phyloP scores from a whole-genome alignment of 2,888 invertebrate species.

The Ormyrus rosae region DNA sequence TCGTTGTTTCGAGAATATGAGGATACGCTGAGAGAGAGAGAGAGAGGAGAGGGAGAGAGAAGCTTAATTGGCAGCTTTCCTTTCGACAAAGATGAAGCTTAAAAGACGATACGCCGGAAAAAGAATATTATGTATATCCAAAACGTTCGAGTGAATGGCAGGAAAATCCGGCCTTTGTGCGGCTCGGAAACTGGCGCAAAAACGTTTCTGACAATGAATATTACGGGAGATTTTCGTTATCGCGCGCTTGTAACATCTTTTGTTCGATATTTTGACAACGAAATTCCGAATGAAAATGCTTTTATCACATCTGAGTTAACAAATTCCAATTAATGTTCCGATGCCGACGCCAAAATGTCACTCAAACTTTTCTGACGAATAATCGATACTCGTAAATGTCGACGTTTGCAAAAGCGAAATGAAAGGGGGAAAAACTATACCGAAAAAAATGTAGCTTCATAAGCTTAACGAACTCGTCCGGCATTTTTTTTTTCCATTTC shows the following conservation, averaged over 20 bases:
- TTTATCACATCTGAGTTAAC: neutral
- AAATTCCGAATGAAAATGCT: constrained; percentile 6
- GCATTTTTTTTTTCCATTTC: no score
- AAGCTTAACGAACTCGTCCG: no score
- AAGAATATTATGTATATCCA: no score
- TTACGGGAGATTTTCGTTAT: neutral
- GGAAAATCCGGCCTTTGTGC: neutral
- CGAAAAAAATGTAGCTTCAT: no score
- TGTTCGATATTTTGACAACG: neutral
- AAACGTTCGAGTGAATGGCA: no score
- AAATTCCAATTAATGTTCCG: neutral
- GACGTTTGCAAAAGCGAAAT: no score
- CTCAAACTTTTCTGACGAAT: no score
- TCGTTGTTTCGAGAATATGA: constrained; percentile 67
- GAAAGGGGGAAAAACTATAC: no score
- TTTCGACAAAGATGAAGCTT: neutral
- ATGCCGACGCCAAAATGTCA: no score
- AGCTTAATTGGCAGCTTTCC: constrained; percentile 36
- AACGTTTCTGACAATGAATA: neutral
- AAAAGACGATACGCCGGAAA: no score
- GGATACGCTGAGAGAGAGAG: neutral
- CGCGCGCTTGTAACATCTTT: neutral
- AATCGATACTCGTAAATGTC: no score
- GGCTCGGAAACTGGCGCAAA: neutral
- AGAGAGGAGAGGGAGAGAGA: neutral